phyloP scores from a whole-genome alignment of 2,797 vertebrate genomes.

The Chiloscyllium punctatum region DNA sequence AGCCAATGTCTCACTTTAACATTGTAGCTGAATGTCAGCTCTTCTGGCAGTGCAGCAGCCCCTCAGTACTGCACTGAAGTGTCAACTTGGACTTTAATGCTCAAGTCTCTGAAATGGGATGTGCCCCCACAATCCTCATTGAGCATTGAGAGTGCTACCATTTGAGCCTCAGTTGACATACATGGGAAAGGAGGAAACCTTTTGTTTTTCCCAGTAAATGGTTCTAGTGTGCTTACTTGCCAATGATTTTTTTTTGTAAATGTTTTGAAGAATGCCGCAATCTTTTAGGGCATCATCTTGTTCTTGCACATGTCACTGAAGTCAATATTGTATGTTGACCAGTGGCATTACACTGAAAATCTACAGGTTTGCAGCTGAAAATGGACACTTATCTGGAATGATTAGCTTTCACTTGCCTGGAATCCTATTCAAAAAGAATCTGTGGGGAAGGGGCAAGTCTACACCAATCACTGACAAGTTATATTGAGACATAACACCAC shows the following conservation, averaged over 20 bases:
- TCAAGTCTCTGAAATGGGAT: not conserved
- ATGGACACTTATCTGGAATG: not conserved
- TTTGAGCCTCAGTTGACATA: not conserved
- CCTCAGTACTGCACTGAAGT: not conserved
- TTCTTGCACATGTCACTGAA: not conserved
- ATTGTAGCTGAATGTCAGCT: not conserved
- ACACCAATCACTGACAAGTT: not conserved
- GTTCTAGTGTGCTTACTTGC: not conserved
- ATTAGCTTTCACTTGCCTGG: too few relatives aligned
- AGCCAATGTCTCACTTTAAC: not conserved
- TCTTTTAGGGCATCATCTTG: not conserved
- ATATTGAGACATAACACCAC: not conserved
- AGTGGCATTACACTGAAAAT: not conserved
- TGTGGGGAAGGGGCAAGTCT: not conserved
- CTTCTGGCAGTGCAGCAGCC: not conserved
- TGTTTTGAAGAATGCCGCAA: not conserved
- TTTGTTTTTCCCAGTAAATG: not conserved
- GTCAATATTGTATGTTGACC: not conserved
- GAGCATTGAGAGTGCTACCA: not conserved
- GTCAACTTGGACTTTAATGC: not conserved
- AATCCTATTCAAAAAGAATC: not conserved
- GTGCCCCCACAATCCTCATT: not conserved
- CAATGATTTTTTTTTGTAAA: not conserved
- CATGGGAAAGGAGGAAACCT: not conserved
- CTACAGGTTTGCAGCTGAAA: not conserved